These are phyloP conservation scores for Festucalex cinctus DNA, from an alignment of 2,113 vertebrate genomes.

Conservation along the genomic window DNA sequence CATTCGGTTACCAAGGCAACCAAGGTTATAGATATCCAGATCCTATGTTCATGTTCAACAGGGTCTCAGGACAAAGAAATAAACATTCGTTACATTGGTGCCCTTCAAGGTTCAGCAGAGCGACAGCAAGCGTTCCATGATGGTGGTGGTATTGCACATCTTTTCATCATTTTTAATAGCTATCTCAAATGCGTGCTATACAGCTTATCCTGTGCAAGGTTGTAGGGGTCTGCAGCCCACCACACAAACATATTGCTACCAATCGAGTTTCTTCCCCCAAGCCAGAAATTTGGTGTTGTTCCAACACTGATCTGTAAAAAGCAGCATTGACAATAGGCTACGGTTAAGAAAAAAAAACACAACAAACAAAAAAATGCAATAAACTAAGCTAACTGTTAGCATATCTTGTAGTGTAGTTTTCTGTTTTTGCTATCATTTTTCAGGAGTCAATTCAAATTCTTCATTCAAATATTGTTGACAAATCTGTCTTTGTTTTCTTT, in stretches of 20 bases:
- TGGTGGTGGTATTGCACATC: background rate
- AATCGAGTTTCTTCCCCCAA: background rate
- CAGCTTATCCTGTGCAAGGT: background rate
- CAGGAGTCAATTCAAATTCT: no score
- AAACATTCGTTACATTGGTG: background rate
- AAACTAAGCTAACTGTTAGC: no score
- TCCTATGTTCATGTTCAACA: background rate
- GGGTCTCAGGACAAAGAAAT: background rate
- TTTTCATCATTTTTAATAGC: background rate
- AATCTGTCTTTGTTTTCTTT: no score
- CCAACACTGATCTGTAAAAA: background rate
- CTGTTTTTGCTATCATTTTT: no score
- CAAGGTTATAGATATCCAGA: background rate
- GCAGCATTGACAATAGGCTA: no score
- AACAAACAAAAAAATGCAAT: no score
- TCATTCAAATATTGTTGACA: no score
- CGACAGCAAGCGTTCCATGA: background rate
- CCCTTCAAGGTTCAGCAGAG: background rate
- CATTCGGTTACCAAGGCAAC: constrained; percentile 1
- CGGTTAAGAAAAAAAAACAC: no score
- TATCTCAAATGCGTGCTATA: background rate
- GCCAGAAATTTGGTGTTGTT: background rate
- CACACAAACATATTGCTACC: no score
- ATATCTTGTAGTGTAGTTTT: no score
- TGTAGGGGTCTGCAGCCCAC: background rate